A percentile compares a stretch with the other conserved stretches of the same genome.
Conservation (phyloP, 2,888 invertebrate species). For the Troides helena region DNA sequence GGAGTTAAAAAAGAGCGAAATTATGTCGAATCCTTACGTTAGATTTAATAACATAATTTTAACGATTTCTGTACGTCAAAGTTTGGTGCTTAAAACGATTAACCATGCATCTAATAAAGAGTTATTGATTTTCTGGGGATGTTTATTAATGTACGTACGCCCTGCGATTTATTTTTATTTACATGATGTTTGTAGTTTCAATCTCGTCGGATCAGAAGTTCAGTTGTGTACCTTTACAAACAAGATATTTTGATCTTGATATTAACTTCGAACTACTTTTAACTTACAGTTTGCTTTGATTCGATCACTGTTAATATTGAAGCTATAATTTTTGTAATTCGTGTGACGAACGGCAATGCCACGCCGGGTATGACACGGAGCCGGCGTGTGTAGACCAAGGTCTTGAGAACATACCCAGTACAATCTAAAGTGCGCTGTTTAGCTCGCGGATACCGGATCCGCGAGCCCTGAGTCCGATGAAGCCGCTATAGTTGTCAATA, state of each 20-base stretch:
- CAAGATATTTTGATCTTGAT: not conserved
- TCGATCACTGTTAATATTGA: not conserved
- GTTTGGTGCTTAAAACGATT: no score
- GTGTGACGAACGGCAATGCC: conserved; percentile 27
- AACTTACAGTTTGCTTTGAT: not conserved
- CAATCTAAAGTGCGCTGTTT: conserved; percentile 18
- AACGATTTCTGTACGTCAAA: no score
- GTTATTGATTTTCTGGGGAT: not conserved
- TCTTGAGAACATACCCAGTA: conserved; percentile 13
- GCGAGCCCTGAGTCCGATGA: no score
- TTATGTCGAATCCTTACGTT: no score
- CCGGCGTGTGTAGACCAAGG: conserved; percentile 17
- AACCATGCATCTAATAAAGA: no score
- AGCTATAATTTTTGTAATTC: conserved; percentile 21
- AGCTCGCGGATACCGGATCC: no score
- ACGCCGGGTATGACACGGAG: conserved; percentile 9
- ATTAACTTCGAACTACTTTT: no score
- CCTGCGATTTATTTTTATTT: not conserved
- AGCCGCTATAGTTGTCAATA: no score
- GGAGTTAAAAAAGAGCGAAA: no score
- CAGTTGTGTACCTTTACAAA: not conserved
- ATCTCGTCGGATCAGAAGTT: not conserved
- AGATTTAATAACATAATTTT: no score
- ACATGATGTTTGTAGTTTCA: not conserved
- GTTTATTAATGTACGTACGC: no score